Conservation (phyloP, 2,888 invertebrate species). For the Macropis europaea region DNA sequence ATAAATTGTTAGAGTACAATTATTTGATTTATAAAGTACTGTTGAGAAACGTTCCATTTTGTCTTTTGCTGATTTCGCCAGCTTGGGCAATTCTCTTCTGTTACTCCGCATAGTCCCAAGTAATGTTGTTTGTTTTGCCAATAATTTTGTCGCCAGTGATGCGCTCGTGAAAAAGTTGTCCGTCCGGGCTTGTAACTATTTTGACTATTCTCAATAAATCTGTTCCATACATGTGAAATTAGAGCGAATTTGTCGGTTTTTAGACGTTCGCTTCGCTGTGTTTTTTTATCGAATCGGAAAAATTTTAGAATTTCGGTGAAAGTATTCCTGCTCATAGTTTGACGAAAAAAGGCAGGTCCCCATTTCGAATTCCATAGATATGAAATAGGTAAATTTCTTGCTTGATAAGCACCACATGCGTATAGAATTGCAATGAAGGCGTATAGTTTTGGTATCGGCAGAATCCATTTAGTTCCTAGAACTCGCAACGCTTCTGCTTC, state of each 20-base stretch:
- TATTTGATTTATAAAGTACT: not conserved
- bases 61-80: not conserved
- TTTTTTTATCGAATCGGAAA: no score
- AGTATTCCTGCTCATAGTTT: no score
- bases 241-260: no score
- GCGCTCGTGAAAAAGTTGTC: no score
- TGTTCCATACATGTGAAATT: no score
- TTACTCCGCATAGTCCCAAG: not conserved
- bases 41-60: not conserved
- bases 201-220: no score
- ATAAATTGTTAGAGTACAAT: slow-evolving; percentile 7
- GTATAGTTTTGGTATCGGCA: not conserved
- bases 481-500: slow-evolving; percentile 31
- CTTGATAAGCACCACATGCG: slow-evolving; percentile 11
- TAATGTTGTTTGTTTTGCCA: no score
- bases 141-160: no score
- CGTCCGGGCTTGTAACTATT: no score
- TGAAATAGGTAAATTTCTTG: slow-evolving; percentile 19
- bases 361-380: slow-evolving; percentile 56
- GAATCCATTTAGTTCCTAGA: slow-evolving; percentile 16
- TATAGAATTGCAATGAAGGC: slow-evolving; percentile 14
- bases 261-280: no score
- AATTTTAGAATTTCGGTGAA: no score
- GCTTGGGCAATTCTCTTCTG: not conserved
- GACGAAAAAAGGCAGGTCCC: no score